A percentile compares a stretch with the other conserved stretches of the same genome.
These are phyloP conservation scores for Sphaerophoria taeniata DNA, from an alignment of 2,888 invertebrate genomes.

Conservation along the genomic window DNA sequence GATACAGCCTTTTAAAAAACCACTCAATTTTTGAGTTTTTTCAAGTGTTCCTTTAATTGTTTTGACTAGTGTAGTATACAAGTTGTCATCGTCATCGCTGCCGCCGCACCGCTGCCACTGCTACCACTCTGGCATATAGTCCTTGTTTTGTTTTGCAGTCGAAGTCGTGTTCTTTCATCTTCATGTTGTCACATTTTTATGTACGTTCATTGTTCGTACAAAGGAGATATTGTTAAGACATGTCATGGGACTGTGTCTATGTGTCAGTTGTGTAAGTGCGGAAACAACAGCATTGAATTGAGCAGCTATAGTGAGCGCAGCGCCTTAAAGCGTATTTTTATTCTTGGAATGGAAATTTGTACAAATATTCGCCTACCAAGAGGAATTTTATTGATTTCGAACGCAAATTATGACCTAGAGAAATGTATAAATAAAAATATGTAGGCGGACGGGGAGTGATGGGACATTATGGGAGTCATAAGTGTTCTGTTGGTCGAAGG, in stretches of 20 bases:
- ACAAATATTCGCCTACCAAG: neutral
- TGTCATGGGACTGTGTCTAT: neutral
- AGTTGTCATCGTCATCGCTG: neutral
- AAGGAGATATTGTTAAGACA: neutral
- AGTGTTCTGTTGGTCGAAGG: too few relatives aligned
- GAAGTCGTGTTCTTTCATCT: constrained; percentile 30
- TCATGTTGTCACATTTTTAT: constrained; percentile 31
- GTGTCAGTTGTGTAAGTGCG: neutral
- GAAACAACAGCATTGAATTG: neutral
- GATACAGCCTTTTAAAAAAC: too few relatives aligned
- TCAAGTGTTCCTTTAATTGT: too few relatives aligned
- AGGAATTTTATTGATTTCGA: constrained; percentile 19
- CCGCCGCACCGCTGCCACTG: too few relatives aligned
- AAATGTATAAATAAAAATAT: neutral
- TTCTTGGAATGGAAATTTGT: neutral
- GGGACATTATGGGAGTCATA: too few relatives aligned
- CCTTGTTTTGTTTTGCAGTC: too few relatives aligned
- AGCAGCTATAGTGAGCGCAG: too few relatives aligned
- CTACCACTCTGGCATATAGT: too few relatives aligned
- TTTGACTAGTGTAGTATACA: too few relatives aligned
- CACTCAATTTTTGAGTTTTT: too few relatives aligned
- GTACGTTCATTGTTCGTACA: constrained; percentile 21
- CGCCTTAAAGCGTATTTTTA: constrained; percentile 13
- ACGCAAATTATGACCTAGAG: constrained; percentile 25
- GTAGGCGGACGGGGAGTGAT: too few relatives aligned